Percentiles rank a stretch among this genome's conserved stretches.
These are phyloP conservation scores for Eristalis arbustorum DNA, from an alignment of 2,888 invertebrate genomes.

Conservation along the genomic window DNA sequence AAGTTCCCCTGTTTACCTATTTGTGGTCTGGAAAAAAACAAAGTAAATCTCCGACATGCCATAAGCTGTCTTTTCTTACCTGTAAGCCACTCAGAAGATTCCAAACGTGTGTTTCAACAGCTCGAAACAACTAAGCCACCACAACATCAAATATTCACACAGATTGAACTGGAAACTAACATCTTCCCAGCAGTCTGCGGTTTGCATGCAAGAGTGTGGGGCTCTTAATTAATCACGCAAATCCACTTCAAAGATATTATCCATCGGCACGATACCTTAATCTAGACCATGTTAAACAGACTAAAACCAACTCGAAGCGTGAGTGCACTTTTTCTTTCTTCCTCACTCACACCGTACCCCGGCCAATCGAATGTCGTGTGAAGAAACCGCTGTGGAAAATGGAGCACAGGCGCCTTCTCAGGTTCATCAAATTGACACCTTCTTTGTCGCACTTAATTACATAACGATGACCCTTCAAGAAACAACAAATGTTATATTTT, in stretches of 20 bases:
- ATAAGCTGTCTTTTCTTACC: too few relatives aligned
- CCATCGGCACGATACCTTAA: conserved; percentile 36
- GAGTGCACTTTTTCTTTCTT: conserved; percentile 49
- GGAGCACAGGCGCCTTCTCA: conserved; percentile 21
- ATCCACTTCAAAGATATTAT: conserved; percentile 22
- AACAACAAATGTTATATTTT: not conserved
- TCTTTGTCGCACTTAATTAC: not conserved
- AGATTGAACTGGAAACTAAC: not conserved
- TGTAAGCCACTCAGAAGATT: not conserved
- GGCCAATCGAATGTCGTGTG: conserved; percentile 8
- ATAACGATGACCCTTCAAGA: not conserved
- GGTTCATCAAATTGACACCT: not conserved
- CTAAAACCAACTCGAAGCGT: conserved; percentile 15
- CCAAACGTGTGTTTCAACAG: not conserved
- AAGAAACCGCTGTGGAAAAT: conserved; percentile 23
- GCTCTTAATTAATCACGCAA: conserved; percentile 53
- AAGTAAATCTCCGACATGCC: too few relatives aligned
- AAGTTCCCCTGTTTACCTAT: too few relatives aligned
- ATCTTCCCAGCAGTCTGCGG: not conserved
- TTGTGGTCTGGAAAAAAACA: too few relatives aligned
- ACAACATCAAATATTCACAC: not conserved
- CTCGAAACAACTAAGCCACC: not conserved
- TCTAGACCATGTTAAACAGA: conserved; percentile 52
- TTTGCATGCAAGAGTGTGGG: conserved; percentile 7
- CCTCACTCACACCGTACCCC: not conserved